Base-by-base conservation (phyloP, 2,797 vertebrate species). In the Ceryle rudis region DNA sequence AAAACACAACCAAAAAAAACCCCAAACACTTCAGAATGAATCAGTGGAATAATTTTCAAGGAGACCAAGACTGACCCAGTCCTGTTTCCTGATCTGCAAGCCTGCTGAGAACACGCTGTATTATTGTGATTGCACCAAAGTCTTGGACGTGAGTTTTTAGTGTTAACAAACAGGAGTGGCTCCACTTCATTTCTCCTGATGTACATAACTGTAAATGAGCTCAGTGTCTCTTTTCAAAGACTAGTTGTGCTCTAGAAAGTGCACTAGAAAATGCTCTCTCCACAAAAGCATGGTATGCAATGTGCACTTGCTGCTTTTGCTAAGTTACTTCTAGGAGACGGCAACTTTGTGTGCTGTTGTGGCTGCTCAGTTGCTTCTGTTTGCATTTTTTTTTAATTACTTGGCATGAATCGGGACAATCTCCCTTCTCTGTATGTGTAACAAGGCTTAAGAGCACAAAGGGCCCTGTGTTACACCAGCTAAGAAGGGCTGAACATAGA, bases 41-140 rank as follows among this genome's bases (percentile, higher is more conserved):
- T 55, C n/a, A 33, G 62, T 42, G 41, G 29, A 58, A 55, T 57
- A 25, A 62, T 55, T 87, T 87, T 69, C 64, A 64, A 60, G 71
- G 58, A 72, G 11, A 19, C 46, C 55, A 39, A 5, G 58, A 37
- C 6, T 14, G 15, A 57, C 37, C 9, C 41, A 29, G 18, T 61
- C 49, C 73, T 3, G 0, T 77, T 87, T 54, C 65, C 31, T 20
- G 28, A 31, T 28, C 52, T 51, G 71, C 1, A 3, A 51, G 35
- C 22, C 71, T 44, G 12, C 0, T 0, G 67, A 90, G 23, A 57
- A 46, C 7, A 21, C 0, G 0, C 19, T 11, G 33, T 28, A 0
- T 84, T 65, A 12, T 0, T 66, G 70, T 31, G 35, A 35, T 39
- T 69, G 52, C 2, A 4, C 60, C 35, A 26, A 15, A 79, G 31